phyloP scores from a whole-genome alignment of 2,888 invertebrate species.

The Drosophila diplacantha region DNA sequence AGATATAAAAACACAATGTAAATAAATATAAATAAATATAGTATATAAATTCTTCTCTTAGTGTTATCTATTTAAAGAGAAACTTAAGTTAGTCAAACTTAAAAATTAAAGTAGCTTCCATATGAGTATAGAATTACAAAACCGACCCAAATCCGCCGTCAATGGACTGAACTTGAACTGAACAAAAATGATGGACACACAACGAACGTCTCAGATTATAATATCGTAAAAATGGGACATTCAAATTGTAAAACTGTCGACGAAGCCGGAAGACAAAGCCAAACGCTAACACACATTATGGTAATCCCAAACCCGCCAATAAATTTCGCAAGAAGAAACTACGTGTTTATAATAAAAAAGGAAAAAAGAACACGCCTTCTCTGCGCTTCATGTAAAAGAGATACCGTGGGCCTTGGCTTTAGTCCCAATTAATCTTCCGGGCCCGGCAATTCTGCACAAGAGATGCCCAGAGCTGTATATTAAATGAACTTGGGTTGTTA shows the following conservation, averaged over 20 bases:
- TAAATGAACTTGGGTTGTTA: slow-evolving; percentile 19
- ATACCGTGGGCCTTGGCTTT: slow-evolving; percentile 18
- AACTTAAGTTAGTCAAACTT: too few relatives aligned
- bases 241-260: slow-evolving; percentile 31
- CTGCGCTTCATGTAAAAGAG: slow-evolving; percentile 3
- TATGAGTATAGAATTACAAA: slow-evolving; percentile 2
- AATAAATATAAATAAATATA: not conserved
- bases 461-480: slow-evolving; percentile 13
- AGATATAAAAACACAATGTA: not conserved
- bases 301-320: slow-evolving; percentile 26
- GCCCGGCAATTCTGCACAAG: slow-evolving; percentile 10
- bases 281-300: slow-evolving; percentile 15
- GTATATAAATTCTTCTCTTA: not conserved
- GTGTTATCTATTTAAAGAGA: too few relatives aligned
- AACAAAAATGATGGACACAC: slow-evolving; percentile 13
- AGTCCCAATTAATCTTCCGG: slow-evolving; percentile 24
- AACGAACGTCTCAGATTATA: slow-evolving; percentile 14
- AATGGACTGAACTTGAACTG: slow-evolving; percentile 17
- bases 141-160: not conserved
- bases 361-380: slow-evolving; percentile 8
- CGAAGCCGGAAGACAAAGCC: slow-evolving; percentile 24
- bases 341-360: slow-evolving; percentile 20
- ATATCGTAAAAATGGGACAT: slow-evolving; percentile 18
- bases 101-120: not conserved
- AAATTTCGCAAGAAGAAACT: slow-evolving; percentile 30